Conservation (phyloP, 2,113 vertebrate species). For the Ictalurus furcatus region DNA sequence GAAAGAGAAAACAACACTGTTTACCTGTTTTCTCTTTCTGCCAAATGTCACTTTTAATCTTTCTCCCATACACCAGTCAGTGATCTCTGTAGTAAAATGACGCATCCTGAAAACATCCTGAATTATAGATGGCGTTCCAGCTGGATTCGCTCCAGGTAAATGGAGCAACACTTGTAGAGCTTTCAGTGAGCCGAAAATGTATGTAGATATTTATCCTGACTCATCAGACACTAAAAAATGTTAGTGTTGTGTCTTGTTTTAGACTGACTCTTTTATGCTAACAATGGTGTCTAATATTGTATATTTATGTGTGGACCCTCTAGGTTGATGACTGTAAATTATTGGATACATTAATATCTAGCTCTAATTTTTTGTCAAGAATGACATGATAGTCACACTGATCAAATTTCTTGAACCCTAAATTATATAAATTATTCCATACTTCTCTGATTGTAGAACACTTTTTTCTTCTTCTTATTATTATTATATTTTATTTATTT, state of each 20-base stretch:
- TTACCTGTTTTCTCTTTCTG: neutral
- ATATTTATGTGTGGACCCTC: neutral
- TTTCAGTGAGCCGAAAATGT: slow-evolving; percentile 46
- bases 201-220: slow-evolving; percentile 56
- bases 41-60: neutral
- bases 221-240: slow-evolving; percentile 3
- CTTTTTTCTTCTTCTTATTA: neutral
- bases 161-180: slow-evolving; percentile 30
- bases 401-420: neutral
- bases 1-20: neutral
- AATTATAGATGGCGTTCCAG: slow-evolving; percentile 40
- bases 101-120: slow-evolving; percentile 45
- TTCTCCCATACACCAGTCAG: neutral
- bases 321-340: slow-evolving; percentile 46
- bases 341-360: slow-evolving; percentile 55
- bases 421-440: neutral
- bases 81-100: slow-evolving; percentile 13
- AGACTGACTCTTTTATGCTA: slow-evolving; percentile 8
- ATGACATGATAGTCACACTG: neutral
- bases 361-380: neutral
- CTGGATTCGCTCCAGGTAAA: slow-evolving; percentile 57
- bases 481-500: neutral
- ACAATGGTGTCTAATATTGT: neutral
- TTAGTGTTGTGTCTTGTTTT: slow-evolving; percentile 32
- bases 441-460: neutral